Evolutionary conservation across 2,113 vertebrate genomes (phyloP), one percentile per base, ranked within the genome.

Genomic region (Hypomesus transpacificus): DNA sequence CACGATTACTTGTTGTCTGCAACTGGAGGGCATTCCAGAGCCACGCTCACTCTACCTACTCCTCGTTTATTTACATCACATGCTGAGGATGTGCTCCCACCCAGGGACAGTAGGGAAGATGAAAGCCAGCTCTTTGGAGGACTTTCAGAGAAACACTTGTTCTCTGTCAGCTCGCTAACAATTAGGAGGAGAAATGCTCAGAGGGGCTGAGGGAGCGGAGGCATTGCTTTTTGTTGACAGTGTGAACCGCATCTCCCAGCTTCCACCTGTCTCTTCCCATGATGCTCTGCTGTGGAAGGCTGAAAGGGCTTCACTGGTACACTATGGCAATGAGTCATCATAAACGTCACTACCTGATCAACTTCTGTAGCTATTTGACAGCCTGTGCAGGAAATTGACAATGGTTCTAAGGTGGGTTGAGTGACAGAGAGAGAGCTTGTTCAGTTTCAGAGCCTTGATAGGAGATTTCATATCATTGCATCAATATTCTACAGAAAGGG

Each of bases 11-110:
- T 74, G 53, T 65, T 67, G 76, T 84, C 64, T 76, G 71, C 75
- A 68, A 72, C 73, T 78, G 76, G 62, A 71, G 58, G 78, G 21
- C 67, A 78, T 72, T 76, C 54, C 52, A 54, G 57, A 71, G 69
- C 61, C 71, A 59, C 9, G 74, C 21, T 67, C 58, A 71, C 58
- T 74, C 46, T 65, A 34, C 51, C 54, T 1, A 34, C 64, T 28
- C 69, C n/a, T n/a, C 14, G 14, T 16, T 56, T n/a, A 18, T 16
- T 56, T n/a, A 18, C 53, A n/a, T 56, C 53, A 56, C 17, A 56
- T 56, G n/a, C 5, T 26, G 8, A 34, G 0, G 28, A 16, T 8
- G 61, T 18, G 17, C 70, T 77, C 34, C 20, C 67, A 77, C 51
- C 60, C 58, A 68, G 68, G 62, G 66, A 5, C 56, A 34, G 21